Evolutionary conservation across 2,888 invertebrate genomes (phyloP).

Genomic region (Colostygia pectinataria): DNA sequence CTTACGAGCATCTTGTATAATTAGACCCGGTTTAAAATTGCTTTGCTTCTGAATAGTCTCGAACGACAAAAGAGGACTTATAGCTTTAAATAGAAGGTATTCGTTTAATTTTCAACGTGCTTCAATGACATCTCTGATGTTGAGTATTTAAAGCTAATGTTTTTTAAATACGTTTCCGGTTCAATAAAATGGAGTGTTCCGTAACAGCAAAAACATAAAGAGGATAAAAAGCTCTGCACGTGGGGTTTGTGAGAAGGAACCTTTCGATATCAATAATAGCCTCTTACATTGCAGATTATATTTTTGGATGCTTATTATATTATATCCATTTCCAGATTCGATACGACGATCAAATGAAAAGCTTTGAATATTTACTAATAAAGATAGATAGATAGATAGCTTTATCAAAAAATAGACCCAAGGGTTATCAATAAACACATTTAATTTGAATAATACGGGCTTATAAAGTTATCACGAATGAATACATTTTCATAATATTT

Average conservation of each 20-base stretch:
- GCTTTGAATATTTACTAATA: conserved; percentile 14
- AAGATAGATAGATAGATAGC: conserved; percentile 21
- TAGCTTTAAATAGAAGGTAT: conserved; percentile 58
- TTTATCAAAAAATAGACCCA: conserved; percentile 11
- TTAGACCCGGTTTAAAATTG: conserved; percentile 69
- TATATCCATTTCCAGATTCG: conserved; percentile 19
- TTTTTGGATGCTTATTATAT: conserved; percentile 5
- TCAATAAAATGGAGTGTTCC: conserved; percentile 54
- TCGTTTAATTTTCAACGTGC: conserved; percentile 61
- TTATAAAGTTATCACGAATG: conserved; percentile 33
- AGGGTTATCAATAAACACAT: conserved; percentile 29
- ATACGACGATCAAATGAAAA: conserved; percentile 19
- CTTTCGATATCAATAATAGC: conserved; percentile 21
- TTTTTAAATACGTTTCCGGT: conserved; percentile 71
- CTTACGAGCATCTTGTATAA: conserved; percentile 65
- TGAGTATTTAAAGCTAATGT: conserved; percentile 57
- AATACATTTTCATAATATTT: conserved; percentile 33
- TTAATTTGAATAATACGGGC: conserved; percentile 32
- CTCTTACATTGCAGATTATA: conserved; percentile 21
- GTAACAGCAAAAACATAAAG: conserved; percentile 44
- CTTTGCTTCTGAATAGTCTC: conserved; percentile 65
- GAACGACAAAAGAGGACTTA: conserved; percentile 73
- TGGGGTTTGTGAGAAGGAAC: conserved; percentile 37
- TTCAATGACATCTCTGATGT: conserved; percentile 63
- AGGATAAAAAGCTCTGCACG: conserved; percentile 45